Conservation (phyloP, 2,797 vertebrate genomes). For the Leucoraja ocellata region DNA sequence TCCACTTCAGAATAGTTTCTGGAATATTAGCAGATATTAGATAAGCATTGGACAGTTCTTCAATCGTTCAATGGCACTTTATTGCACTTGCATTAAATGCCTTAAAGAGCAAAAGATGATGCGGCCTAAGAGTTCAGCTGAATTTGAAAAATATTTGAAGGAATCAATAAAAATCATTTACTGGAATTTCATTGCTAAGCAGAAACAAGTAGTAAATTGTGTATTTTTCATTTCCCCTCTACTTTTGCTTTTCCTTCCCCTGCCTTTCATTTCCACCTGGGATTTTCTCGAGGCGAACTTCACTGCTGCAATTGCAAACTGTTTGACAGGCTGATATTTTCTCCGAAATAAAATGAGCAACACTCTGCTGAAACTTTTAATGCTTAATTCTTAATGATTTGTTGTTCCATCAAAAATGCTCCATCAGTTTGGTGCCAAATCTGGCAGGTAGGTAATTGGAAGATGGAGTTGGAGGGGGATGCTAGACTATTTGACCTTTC, state of each 20-base stretch:
- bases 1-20: background rate
- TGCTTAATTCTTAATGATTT: background rate
- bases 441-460: background rate
- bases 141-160: background rate
- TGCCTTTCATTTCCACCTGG: background rate
- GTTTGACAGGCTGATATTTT: background rate
- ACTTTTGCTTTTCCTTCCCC: background rate
- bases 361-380: background rate
- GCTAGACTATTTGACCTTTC: background rate
- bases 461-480: no score
- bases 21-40: no score
- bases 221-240: background rate
- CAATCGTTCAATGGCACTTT: no score
- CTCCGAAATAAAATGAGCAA: background rate
- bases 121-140: background rate
- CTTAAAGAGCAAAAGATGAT: background rate
- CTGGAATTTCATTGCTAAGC: background rate
- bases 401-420: background rate
- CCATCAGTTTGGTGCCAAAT: background rate
- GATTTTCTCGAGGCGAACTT: background rate
- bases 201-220: background rate
- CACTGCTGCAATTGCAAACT: background rate
- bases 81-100: no score
- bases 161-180: background rate
- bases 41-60: no score